Percentiles rank a stretch among this genome's conserved stretches.
Conservation (phyloP, 2,888 invertebrate species). For the Microctonus brassicae region DNA sequence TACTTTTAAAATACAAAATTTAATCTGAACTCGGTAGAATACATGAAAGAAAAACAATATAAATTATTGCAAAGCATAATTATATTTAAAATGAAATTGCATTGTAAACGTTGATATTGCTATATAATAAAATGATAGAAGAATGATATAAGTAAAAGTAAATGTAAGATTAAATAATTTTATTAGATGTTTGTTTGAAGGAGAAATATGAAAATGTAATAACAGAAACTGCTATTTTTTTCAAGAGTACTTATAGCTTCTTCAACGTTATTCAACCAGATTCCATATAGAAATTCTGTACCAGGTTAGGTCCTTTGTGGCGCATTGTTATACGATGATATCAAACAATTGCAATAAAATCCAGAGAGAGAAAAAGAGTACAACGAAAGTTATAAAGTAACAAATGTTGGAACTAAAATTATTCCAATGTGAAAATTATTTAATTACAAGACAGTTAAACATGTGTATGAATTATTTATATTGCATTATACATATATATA, state of each 20-base stretch:
- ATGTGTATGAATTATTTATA: neutral
- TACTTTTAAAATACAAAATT: constrained; percentile 1
- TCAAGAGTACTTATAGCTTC: neutral
- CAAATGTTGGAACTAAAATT: neutral
- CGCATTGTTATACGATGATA: neutral
- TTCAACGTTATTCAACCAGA: neutral
- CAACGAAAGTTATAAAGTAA: neutral
- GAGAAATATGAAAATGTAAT: constrained; percentile 18
- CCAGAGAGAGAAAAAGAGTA: neutral
- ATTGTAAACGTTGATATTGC: neutral
- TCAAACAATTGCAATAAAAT: neutral
- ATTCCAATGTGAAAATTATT: neutral
- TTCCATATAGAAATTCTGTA: neutral
- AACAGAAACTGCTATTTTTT: constrained; percentile 21
- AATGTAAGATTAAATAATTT: neutral
- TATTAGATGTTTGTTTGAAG: neutral
- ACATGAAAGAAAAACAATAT: neutral
- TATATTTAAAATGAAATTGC: neutral
- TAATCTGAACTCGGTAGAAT: neutral
- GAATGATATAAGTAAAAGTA: neutral
- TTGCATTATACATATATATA: neutral
- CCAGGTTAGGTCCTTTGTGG: neutral
- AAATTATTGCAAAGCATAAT: neutral
- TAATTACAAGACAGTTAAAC: neutral
- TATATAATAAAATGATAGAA: neutral